Base-by-base conservation (phyloP, 2,113 vertebrate species). In the Pycnonotus jocosus region DNA sequence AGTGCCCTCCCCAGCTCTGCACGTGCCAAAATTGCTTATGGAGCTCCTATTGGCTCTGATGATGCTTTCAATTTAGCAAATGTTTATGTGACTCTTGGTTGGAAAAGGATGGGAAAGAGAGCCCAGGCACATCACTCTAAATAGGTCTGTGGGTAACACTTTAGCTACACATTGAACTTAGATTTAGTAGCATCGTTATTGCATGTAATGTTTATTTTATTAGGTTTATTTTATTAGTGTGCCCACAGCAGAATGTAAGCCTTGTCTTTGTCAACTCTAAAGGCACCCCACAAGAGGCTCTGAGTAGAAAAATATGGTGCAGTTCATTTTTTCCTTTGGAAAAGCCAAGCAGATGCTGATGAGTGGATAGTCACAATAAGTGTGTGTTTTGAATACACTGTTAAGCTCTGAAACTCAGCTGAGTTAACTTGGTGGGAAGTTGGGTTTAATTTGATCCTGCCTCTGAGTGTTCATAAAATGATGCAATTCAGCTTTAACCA, bases 151-250 rank as follows among this genome's bases (percentile, higher is more conserved):
- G 95, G 95, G 95, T 90, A 96, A 95, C 95, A 95, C 90, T 94
- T 96, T 93, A 97, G 86, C 94, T 97, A 76, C 95, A 86, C 90
- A 93, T 68, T 96, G 92, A 95, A 79, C 89, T 94, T 86, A 81
- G 93, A 96, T 95, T 95, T 93, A 96, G 92, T 93, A 96, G 96
- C 95, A 96, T 96, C 80, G 10, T 94, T 96, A 96, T 76, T 88
- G 88, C 94, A 96, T 94, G 95, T 96, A 96, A 94, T 96, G 95
- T 93, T 96, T 97, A 93, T 97, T 96, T 97, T 95, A 96, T 95
- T 94, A 94, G 90, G 93, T 92, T 96, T 97, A 97, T 97, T 96
- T 96, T 95, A 96, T 94, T 96, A 96, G 95, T 92, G 69, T 91
- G 92, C 92, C 95, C 95, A 93, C 95, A 97, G 95, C 86, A 95